Evolutionary conservation across 2,797 vertebrate species (phyloP).

Genomic region (Oreortyx pictus): DNA sequence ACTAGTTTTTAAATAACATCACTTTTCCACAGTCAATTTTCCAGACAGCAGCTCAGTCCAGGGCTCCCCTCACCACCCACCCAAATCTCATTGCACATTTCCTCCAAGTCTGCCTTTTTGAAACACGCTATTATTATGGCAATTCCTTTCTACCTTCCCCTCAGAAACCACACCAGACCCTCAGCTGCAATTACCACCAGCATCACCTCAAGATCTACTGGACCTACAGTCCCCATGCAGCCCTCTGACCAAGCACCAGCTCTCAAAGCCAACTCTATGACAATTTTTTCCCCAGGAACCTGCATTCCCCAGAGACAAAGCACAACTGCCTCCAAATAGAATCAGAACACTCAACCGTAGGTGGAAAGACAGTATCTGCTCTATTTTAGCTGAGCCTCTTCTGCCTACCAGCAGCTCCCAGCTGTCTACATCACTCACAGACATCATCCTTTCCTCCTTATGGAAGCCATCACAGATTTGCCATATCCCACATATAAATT

Average conservation of each 20-base stretch:
- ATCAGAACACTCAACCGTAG: not conserved
- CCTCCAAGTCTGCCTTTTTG: conserved; percentile 47
- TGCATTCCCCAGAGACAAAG: not conserved
- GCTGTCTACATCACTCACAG: not conserved
- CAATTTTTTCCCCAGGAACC: not conserved
- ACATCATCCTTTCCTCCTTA: not conserved
- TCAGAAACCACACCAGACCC: conserved; percentile 8
- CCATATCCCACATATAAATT: not conserved
- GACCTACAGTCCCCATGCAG: not conserved
- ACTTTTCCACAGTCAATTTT: conserved; percentile 60
- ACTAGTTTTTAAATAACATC: conserved; percentile 55
- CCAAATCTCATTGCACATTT: conserved; percentile 37
- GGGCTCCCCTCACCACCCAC: conserved; percentile 26
- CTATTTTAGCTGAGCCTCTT: not conserved
- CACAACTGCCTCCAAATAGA: not conserved
- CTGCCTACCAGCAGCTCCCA: not conserved
- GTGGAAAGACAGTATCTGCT: not conserved
- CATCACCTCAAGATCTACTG: not conserved
- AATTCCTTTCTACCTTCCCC: conserved; percentile 9
- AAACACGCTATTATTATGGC: not conserved
- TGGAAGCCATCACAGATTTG: not conserved
- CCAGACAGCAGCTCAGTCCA: conserved; percentile 20
- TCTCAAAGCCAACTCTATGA: not conserved
- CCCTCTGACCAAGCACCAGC: not conserved
- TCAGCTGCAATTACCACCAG: not conserved